phyloP scores from a whole-genome alignment of 2,888 invertebrate genomes.

The Ochropacha duplaris region DNA sequence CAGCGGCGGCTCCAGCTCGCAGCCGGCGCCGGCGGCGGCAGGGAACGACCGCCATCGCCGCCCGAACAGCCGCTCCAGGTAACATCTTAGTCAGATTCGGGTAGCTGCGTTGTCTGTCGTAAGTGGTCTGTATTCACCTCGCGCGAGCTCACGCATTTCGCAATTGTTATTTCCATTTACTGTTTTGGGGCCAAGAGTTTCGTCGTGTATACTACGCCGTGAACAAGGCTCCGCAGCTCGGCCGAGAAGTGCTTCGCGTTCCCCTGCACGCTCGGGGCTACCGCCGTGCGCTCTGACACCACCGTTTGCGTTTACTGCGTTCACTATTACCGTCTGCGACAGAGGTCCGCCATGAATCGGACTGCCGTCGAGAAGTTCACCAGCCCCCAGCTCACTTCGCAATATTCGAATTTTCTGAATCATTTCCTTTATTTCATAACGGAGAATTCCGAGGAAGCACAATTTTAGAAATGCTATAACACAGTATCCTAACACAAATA shows the following conservation, averaged over 20 bases:
- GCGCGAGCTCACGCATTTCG: conserved; percentile 88
- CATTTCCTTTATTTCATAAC: conserved; percentile 95
- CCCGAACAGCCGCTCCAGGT: conserved; percentile 88
- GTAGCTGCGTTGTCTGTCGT: conserved; percentile 80
- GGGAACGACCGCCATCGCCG: conserved; percentile 81
- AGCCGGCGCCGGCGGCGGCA: conserved; percentile 66
- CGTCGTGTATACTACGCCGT: conserved; percentile 70
- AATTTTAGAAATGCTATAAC: conserved; percentile 94
- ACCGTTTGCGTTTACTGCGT: conserved; percentile 82
- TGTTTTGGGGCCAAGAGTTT: conserved; percentile 83
- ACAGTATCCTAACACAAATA: conserved; percentile 93
- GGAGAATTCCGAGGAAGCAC: conserved; percentile 93
- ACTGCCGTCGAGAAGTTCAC: conserved; percentile 73
- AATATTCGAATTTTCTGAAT: conserved; percentile 94
- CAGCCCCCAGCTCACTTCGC: conserved; percentile 85
- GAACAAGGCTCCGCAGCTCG: conserved; percentile 74
- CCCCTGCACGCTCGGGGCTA: conserved; percentile 81
- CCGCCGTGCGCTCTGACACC: conserved; percentile 82
- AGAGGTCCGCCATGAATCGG: conserved; percentile 75
- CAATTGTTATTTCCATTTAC: conserved; percentile 90
- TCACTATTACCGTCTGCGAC: conserved; percentile 75
- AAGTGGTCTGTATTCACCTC: conserved; percentile 77
- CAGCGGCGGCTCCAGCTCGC: conserved; percentile 60
- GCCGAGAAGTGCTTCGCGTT: conserved; percentile 83
- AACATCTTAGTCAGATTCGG: conserved; percentile 90